These are phyloP conservation scores for Crotophaga sulcirostris DNA, from an alignment of 2,113 vertebrate species.

Conservation along the genomic window DNA sequence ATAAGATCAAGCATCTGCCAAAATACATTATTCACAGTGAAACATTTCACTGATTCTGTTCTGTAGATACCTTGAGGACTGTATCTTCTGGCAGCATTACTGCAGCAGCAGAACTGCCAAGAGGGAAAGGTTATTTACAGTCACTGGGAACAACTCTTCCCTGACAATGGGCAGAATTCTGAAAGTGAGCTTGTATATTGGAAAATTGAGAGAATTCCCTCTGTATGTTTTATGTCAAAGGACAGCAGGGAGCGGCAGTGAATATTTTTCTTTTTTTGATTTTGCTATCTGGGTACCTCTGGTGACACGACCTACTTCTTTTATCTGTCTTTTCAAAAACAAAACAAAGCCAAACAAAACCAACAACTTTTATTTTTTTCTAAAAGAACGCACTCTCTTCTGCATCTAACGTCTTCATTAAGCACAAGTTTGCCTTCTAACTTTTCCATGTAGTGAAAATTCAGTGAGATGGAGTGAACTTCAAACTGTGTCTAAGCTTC, in stretches of 20 bases:
- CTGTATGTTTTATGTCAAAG: not conserved
- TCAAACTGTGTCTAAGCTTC: not conserved
- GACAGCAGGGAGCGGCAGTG: not conserved
- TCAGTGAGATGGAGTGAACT: not conserved
- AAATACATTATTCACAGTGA: slow-evolving; percentile 59
- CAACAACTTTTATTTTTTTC: no score
- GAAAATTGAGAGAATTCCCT: not conserved
- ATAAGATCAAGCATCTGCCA: slow-evolving; percentile 50
- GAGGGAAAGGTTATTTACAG: slow-evolving; percentile 46
- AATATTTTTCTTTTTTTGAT: not conserved
- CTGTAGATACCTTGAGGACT: slow-evolving; percentile 20
- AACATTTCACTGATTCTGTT: slow-evolving; percentile 35
- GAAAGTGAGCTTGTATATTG: not conserved
- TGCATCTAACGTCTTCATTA: not conserved
- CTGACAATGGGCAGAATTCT: not conserved
- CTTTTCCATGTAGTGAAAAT: not conserved
- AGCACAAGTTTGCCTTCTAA: not conserved
- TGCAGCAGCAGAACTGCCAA: slow-evolving; percentile 9
- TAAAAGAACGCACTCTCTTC: not conserved
- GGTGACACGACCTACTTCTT: not conserved
- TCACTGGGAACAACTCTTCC: not conserved
- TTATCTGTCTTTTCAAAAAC: not conserved
- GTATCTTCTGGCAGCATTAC: slow-evolving; percentile 13
- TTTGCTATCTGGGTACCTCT: not conserved
- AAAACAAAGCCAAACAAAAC: no score